Base-by-base conservation (phyloP, 2,113 vertebrate species). In the Albula goreensis region DNA sequence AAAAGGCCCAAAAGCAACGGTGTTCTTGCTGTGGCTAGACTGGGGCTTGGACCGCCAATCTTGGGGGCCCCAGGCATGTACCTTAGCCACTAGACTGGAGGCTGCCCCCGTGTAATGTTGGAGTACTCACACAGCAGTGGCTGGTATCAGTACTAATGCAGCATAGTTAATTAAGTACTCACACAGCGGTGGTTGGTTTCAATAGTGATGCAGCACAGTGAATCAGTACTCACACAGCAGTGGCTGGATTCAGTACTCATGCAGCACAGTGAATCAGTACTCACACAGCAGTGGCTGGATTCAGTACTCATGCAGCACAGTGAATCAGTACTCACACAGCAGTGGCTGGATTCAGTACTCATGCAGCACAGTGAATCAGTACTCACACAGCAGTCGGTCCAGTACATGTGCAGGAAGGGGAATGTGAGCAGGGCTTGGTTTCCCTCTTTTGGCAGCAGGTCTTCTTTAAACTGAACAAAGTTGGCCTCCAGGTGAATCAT, bases 401-500 rank as follows among this genome's bases (percentile, higher is more conserved):
- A 99, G 91, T 98, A 99, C 89, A 99, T 96, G 90, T 99, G 98
- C 57, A 99, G 97, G 89, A 99, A 99, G 15, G 98, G 98, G 93
- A 99, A 99, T 12, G 98, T 99, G 84, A 99, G 95, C 74, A 99
- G 96, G 2, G 98, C 98, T 89, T 97, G 98, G 95, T 98, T 99
- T 41, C 98, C 98, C 60, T 99, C 98, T 93, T 97, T 99, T 50
- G 98, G 98, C 86, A 99, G 95, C 19, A 99, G 95, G 70, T 99
- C 98, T 92, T 99, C 98, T 93, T 99, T 99, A 92, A 99, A 99
- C 88, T 98, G 98, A 87, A 99, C 97, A 88, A 99, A 99, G 92
- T 98, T 99, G 82, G 98, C 99, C 91, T 99, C 98, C n/a, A 99
- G 95, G 90, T 99, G 97, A 92, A 99, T 99, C 98, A 99, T 99